Evolutionary conservation across 1,140 invertebrate genomes (phyloP).

Genomic region (Mamestra configurata): DNA sequence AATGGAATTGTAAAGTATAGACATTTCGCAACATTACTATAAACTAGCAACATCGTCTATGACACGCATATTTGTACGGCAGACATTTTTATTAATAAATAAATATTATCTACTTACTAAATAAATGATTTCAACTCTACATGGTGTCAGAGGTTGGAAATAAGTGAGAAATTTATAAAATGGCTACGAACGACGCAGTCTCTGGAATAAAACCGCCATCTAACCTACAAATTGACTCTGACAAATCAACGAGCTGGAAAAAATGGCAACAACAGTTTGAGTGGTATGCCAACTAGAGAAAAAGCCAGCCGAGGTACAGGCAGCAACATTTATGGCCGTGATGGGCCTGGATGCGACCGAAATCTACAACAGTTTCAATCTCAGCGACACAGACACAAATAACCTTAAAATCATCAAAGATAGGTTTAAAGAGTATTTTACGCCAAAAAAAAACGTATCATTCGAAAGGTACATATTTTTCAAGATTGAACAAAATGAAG

Average conservation of each 20-base stretch:
- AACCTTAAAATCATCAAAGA: background rate
- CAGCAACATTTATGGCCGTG: conserved; percentile 53
- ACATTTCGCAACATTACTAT: no score
- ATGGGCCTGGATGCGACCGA: conserved; percentile 48
- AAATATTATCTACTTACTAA: no score
- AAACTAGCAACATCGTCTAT: no score
- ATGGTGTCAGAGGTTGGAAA: background rate
- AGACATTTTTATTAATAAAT: no score
- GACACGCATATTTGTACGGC: no score
- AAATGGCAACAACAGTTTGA: conserved; percentile 47
- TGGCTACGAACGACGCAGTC: conserved; percentile 50
- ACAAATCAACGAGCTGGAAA: conserved; percentile 48
- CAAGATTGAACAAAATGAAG: conserved; percentile 38
- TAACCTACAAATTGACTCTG: conserved; percentile 51
- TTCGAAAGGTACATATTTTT: conserved; percentile 56
- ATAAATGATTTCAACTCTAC: no score
- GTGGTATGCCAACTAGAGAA: conserved; percentile 51
- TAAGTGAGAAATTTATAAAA: conserved; percentile 32
- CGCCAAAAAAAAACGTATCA: conserved; percentile 53
- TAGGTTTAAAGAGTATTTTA: conserved; percentile 34
- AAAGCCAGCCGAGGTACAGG: conserved; percentile 53
- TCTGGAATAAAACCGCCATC: conserved; percentile 53
- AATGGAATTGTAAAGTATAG: no score
- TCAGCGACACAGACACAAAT: conserved; percentile 17
- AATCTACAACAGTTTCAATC: conserved; percentile 54